Evolutionary conservation across 2,113 vertebrate genomes (phyloP).

Genomic region (Orientallactaga bullata): DNA sequence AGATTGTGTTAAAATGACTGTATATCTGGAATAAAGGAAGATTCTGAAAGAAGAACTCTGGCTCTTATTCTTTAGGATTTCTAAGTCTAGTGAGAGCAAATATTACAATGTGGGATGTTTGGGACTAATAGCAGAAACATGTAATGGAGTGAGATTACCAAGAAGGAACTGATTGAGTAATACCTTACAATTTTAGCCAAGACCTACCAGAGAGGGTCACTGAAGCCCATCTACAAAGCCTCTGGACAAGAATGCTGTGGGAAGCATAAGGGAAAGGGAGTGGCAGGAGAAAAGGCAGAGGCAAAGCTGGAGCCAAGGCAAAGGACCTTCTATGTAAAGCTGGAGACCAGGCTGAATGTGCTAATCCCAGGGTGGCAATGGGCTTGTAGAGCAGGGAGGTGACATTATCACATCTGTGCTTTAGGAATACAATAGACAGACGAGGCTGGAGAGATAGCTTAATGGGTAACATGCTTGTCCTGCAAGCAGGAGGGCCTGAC

Average conservation of each 20-base stretch:
- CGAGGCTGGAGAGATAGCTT: no score
- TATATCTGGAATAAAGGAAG: constrained; percentile 5
- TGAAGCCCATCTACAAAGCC: not conserved
- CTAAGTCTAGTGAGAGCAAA: not conserved
- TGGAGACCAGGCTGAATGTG: not conserved
- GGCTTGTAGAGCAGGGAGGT: not conserved
- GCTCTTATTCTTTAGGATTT: constrained; percentile 13
- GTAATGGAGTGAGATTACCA: not conserved
- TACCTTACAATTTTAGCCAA: not conserved
- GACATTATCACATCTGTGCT: not conserved
- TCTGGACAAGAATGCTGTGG: not conserved
- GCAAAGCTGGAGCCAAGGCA: not conserved
- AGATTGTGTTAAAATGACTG: constrained; percentile 6
- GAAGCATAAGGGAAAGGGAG: not conserved
- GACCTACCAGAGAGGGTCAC: not conserved
- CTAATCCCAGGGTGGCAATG: not conserved
- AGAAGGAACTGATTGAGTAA: not conserved
- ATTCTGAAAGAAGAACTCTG: not conserved
- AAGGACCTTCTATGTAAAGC: not conserved
- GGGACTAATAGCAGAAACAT: not conserved
- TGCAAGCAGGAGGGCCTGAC: no score
- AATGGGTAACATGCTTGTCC: no score
- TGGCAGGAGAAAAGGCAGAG: not conserved
- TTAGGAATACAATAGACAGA: not conserved
- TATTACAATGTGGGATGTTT: not conserved